A percentile compares a stretch with the other conserved stretches of the same genome.
These are phyloP conservation scores for Willisornis vidua DNA, from an alignment of 2,113 vertebrate genomes.

Conservation along the genomic window DNA sequence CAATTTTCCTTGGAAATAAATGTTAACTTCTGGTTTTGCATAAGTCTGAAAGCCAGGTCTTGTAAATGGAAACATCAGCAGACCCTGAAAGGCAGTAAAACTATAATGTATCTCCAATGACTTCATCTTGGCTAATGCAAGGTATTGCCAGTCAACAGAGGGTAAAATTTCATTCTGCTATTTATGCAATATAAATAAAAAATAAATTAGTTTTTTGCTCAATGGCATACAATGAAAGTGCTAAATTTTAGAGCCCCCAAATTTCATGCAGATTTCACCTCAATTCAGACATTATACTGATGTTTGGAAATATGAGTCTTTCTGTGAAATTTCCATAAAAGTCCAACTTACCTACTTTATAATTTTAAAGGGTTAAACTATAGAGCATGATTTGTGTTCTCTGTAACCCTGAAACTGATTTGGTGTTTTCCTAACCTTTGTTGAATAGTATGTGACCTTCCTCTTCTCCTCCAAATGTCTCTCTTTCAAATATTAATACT, in stretches of 20 bases:
- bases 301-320: constrained; percentile 7
- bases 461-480: not conserved
- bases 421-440: constrained; percentile 33
- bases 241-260: constrained; percentile 30
- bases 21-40: not conserved
- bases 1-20: not conserved
- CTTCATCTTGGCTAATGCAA: constrained; percentile 23
- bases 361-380: constrained; percentile 56
- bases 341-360: constrained; percentile 61
- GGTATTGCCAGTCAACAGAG: constrained; percentile 23
- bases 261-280: constrained; percentile 35
- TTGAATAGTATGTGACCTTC: constrained; percentile 19
- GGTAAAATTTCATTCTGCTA: constrained; percentile 51
- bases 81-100: not conserved
- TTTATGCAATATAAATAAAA: constrained; percentile 39
- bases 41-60: not conserved
- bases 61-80: constrained; percentile 2
- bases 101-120: not conserved
- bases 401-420: constrained; percentile 36
- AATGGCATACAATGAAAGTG: constrained; percentile 39
- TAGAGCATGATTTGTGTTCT: not conserved
- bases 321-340: constrained; percentile 65
- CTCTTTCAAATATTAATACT: not conserved
- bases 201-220: constrained; percentile 42
- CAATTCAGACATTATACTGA: constrained; percentile 16